A percentile compares a stretch with the other conserved stretches of the same genome.
phyloP scores from a whole-genome alignment of 2,797 vertebrate genomes.

The Psittacula derbiana region DNA sequence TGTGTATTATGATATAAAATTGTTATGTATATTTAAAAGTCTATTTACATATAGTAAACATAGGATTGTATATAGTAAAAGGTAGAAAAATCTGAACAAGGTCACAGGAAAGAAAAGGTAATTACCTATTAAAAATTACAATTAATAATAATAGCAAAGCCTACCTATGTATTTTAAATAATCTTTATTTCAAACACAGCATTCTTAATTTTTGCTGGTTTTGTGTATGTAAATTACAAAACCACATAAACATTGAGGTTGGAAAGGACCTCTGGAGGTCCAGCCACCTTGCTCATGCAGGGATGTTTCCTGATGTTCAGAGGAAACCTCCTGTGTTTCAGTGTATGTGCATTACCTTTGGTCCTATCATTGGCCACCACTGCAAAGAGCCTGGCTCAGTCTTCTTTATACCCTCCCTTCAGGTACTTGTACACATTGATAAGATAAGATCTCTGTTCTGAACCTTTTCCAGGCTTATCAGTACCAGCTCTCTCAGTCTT shows the following conservation, averaged over 20 bases:
- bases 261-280: neutral
- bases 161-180: neutral
- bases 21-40: neutral
- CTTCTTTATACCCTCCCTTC: neutral
- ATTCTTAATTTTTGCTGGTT: neutral
- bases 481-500: neutral
- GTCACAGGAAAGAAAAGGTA: neutral
- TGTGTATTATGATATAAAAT: neutral
- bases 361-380: neutral
- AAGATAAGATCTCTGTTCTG: neutral
- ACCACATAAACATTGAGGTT: neutral
- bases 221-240: neutral
- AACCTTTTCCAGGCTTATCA: neutral
- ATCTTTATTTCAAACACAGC: neutral
- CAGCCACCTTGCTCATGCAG: neutral
- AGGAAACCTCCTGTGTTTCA: neutral
- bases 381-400: neutral
- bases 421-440: accelerated
- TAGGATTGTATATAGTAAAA: neutral
- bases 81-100: neutral
- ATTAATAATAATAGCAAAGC: neutral
- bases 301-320: neutral
- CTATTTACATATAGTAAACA: neutral
- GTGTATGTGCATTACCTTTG: neutral
- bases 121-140: neutral